Conservation (phyloP, 2,888 invertebrate genomes). For the Synanthedon andrenaeformis region DNA sequence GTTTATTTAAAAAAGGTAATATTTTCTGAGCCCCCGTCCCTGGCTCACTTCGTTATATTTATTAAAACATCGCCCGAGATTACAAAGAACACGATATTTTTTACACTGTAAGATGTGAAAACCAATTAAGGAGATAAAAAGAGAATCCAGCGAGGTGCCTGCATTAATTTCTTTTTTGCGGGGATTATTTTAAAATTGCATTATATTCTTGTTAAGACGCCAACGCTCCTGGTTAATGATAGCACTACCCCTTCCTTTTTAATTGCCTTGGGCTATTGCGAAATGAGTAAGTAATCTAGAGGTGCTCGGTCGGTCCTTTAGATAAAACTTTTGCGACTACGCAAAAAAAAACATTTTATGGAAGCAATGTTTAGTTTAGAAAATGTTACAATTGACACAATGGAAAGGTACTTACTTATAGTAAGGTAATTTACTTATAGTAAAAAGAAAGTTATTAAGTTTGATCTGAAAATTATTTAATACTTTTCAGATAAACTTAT, state of each 20-base stretch:
- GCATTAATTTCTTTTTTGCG: slow-evolving; percentile 71
- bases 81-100: slow-evolving; percentile 70
- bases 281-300: slow-evolving; percentile 67
- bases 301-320: slow-evolving; percentile 47
- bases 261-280: slow-evolving; percentile 67
- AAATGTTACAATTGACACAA: too few species aligned
- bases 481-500: too few species aligned
- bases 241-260: slow-evolving; percentile 68
- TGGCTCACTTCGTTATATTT: slow-evolving; percentile 68
- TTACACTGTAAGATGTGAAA: slow-evolving; percentile 70
- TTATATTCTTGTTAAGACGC: slow-evolving; percentile 70
- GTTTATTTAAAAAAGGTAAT: slow-evolving; percentile 64
- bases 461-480: too few species aligned
- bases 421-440: too few species aligned
- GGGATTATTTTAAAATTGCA: slow-evolving; percentile 72
- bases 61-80: slow-evolving; percentile 71
- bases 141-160: slow-evolving; percentile 67
- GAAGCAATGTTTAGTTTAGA: too few species aligned
- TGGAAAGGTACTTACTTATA: too few species aligned
- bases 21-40: slow-evolving; percentile 50
- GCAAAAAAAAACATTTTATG: neutral
- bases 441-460: too few species aligned
- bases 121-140: slow-evolving; percentile 72
- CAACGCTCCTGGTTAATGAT: slow-evolving; percentile 63
- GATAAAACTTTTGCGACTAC: slow-evolving; percentile 52